A percentile compares a stretch with the other conserved stretches of the same genome.
phyloP scores from a whole-genome alignment of 2,888 invertebrate species.

The Pimpla rufipes region DNA sequence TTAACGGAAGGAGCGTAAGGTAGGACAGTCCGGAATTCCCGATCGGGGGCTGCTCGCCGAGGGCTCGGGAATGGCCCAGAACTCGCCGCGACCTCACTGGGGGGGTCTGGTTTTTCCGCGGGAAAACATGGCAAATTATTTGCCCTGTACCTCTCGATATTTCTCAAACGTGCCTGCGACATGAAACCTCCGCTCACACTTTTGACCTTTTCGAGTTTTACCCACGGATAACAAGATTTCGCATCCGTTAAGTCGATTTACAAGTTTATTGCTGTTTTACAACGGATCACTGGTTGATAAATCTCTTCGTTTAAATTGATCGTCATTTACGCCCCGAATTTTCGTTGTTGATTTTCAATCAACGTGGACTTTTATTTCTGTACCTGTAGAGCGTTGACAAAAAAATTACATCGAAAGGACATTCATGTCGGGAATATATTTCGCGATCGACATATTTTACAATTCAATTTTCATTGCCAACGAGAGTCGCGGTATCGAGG shows the following conservation, averaged over 20 bases:
- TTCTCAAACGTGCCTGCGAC: background rate
- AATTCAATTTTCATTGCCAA: background rate
- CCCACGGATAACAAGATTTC: background rate
- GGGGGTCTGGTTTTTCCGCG: slow-evolving; percentile 54
- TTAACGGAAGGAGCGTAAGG: background rate
- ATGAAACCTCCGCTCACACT: background rate
- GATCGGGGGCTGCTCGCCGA: slow-evolving; percentile 14
- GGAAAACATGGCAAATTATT: background rate
- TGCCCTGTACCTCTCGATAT: background rate
- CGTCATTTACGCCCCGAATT: too few relatives aligned
- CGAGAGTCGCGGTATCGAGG: background rate
- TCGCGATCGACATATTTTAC: background rate
- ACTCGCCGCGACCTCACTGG: background rate
- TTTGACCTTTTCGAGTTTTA: background rate
- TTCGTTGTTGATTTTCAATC: background rate
- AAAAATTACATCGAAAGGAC: background rate
- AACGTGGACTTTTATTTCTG: too few relatives aligned
- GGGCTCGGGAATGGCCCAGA: slow-evolving; percentile 15
- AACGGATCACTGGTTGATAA: too few relatives aligned
- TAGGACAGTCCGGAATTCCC: slow-evolving; percentile 46
- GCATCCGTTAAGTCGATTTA: background rate
- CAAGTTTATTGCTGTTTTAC: background rate
- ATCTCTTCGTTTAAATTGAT: too few relatives aligned
- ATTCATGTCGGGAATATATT: background rate
- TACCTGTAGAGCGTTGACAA: too few relatives aligned